Evolutionary conservation across 1,140 invertebrate genomes (phyloP).

Genomic region (Drosophila nigrodunni): DNA sequence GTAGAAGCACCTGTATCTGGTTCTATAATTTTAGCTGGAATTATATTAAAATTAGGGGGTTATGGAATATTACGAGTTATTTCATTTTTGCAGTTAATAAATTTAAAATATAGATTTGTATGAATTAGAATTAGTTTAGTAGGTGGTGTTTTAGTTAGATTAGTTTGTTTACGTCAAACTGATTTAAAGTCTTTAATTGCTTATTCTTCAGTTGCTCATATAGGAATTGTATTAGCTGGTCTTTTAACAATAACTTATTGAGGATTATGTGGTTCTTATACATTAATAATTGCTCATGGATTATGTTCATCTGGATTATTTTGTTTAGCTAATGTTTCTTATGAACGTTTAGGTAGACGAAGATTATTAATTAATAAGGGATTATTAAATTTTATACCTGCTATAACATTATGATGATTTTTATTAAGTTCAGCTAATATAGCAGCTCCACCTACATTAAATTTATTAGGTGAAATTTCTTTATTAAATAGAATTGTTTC

Average conservation of each 20-base stretch:
- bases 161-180: conserved; percentile 87
- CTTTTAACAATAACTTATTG: conserved; percentile 86
- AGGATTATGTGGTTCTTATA: conserved; percentile 85
- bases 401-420: conserved; percentile 87
- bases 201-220: conserved; percentile 60
- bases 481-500: conserved; percentile 86
- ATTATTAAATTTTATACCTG: conserved; percentile 84
- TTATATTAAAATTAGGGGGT: conserved; percentile 89
- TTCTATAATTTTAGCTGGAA: conserved; percentile 89
- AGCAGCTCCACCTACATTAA: conserved; percentile 83
- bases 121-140: conserved; percentile 86
- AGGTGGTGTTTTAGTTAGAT: conserved; percentile 86
- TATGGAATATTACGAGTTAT: conserved; percentile 87
- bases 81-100: conserved; percentile 83
- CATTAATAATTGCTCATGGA: conserved; percentile 89
- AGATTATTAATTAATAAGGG: conserved; percentile 85
- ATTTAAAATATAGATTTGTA: conserved; percentile 84
- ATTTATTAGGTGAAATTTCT: conserved; percentile 86
- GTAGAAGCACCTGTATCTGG: conserved; percentile 89
- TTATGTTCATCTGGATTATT: conserved; percentile 89
- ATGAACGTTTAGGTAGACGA: conserved; percentile 86
- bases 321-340: conserved; percentile 88
- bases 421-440: conserved; percentile 86
- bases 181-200: conserved; percentile 61
- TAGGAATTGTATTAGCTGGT: conserved; percentile 62